Conservation (phyloP, 2,113 vertebrate genomes). For the Pomatorhinus ruficollis region DNA sequence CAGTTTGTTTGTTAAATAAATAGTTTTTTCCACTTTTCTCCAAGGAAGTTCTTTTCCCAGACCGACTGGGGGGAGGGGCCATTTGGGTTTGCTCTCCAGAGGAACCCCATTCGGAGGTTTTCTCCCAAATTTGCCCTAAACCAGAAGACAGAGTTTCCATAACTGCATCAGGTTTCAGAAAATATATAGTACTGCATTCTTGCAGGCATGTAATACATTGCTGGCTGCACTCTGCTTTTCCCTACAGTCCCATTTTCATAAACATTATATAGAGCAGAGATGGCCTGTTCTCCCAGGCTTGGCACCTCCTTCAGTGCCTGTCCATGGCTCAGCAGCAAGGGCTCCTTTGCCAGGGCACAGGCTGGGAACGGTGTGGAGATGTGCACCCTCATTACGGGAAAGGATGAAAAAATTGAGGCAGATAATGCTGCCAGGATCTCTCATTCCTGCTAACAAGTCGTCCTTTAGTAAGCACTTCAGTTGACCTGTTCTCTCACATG, state of each 20-base stretch:
- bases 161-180: neutral
- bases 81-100: no score
- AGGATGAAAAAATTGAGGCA: neutral
- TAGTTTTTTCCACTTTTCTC: no score
- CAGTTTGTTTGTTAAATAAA: no score
- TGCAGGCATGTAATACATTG: neutral
- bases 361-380: fast-evolving
- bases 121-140: no score
- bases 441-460: neutral
- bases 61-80: no score
- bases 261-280: neutral
- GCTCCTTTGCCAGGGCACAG: fast-evolving
- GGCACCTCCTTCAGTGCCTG: fast-evolving
- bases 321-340: neutral
- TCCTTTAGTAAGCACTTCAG: neutral
- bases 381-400: neutral
- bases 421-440: neutral
- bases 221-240: neutral
- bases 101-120: no score
- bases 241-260: neutral
- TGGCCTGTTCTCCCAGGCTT: neutral
- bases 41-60: no score
- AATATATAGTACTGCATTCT: neutral
- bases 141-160: neutral
- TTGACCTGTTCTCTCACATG: neutral